Evolutionary conservation across 2,797 vertebrate species (phyloP).

Genomic region (Danio albolineatus): DNA sequence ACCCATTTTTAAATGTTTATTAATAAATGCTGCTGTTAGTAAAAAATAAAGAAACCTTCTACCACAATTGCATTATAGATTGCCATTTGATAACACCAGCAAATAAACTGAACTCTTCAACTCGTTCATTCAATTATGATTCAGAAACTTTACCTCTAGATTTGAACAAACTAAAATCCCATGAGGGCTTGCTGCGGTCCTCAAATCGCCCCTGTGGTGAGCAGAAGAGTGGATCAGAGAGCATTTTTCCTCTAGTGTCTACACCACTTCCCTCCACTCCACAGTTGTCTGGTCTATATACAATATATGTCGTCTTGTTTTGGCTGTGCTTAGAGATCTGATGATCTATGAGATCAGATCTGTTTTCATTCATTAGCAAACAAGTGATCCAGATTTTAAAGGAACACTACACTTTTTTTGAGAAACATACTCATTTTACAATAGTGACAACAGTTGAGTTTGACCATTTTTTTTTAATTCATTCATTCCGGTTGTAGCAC

Average conservation of each 20-base stretch:
- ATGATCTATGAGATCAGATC: background rate
- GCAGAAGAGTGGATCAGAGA: conserved; percentile 42
- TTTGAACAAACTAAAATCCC: conserved; percentile 18
- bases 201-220: conserved; percentile 29
- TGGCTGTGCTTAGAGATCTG: background rate
- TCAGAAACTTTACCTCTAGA: background rate
- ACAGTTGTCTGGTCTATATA: conserved; percentile 15
- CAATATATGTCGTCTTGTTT: conserved; percentile 36
- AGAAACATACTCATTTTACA: too few species aligned
- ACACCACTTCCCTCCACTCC: conserved; percentile 43
- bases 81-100: conserved; percentile 56
- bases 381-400: conserved; percentile 10
- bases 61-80: conserved; percentile 3
- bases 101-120: conserved; percentile 61
- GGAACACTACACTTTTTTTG: background rate
- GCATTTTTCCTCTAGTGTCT: conserved; percentile 53
- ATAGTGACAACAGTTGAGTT: too few species aligned
- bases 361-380: conserved; percentile 5
- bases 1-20: too few species aligned
- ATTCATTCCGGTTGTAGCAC: too few species aligned
- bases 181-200: conserved; percentile 10
- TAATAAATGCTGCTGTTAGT: background rate
- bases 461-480: too few species aligned
- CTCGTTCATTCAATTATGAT: background rate
- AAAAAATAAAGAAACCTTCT: background rate